Base-by-base conservation (phyloP, 2,888 invertebrate genomes). In the Rapana venosa region DNA sequence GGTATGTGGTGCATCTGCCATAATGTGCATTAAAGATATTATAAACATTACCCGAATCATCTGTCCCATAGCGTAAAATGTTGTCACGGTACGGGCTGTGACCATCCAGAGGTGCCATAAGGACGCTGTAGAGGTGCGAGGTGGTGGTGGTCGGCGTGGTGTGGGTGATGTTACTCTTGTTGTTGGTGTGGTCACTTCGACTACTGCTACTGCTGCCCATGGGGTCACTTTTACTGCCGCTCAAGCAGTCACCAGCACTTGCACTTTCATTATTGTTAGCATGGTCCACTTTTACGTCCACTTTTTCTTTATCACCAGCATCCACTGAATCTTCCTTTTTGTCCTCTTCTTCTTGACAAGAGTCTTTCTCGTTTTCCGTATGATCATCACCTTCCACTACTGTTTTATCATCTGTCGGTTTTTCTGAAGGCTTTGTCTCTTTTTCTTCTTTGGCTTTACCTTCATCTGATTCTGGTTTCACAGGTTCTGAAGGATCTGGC, bases 101-200 rank as follows among this genome's bases (percentile, higher is more conserved):
- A 22, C 86, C 86, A 35, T 86, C 86, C 61, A 86, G 86, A 4
- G 86, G 86, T 1, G 86, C 86, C 86, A 86, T 86, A 35, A 86
- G 35, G 32, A 86, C 86, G 22, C 86, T 86, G 86, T 86, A 86
- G 26, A 86, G 66, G 66, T 86, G 86, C 20, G 86, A 86, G 20
- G 86, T 86, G 86, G 86, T 86, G 86, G 86, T 86, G 32, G 86
- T 86, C 6, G 86, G 86, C 35, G 86, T 86, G 86, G 86, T 86
- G 66, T 66, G 86, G n/a, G 84, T 56, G 22, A 35, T 66, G 35
- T 58, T 35, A 35, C 35, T 86, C 58, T 58, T 66, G 58, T 86
- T 86, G 35, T 66, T 86, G 86, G 15, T 86, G 61, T 35, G 61
- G 86, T 32, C 66, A 30, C n/a, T 32, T 22, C 47, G 58, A 8